phyloP scores from a whole-genome alignment of 2,797 vertebrate genomes.

The Enteromius thamalakanensis region DNA sequence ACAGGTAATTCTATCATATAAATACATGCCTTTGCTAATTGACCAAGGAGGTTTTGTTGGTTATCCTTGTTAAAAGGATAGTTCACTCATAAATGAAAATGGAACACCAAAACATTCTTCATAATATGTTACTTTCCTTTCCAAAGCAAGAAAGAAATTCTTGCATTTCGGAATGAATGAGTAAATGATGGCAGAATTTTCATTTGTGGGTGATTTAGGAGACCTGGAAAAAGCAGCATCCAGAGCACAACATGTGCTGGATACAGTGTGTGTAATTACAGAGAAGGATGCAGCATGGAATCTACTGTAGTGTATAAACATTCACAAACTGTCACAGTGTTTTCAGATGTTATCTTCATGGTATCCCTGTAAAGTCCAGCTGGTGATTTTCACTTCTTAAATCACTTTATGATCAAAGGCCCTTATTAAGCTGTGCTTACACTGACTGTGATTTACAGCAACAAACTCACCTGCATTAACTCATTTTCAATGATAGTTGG shows the following conservation, averaged over 20 bases:
- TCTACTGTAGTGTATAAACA: constrained; percentile 32
- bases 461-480: background rate
- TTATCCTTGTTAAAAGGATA: background rate
- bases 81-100: background rate
- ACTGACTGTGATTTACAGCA: constrained; percentile 27
- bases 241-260: background rate
- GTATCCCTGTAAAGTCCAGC: constrained; percentile 29
- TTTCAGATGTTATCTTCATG: constrained; percentile 38
- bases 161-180: background rate
- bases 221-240: background rate
- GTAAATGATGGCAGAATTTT: background rate
- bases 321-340: constrained; percentile 15
- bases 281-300: background rate
- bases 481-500: background rate
- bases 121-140: background rate
- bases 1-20: constrained; percentile 77
- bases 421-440: constrained; percentile 14
- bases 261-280: constrained; percentile 6
- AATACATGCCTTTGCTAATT: background rate
- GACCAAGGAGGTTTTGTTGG: background rate
- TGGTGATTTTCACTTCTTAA: constrained; percentile 47
- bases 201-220: background rate
- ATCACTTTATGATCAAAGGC: constrained; percentile 44
- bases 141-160: background rate
- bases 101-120: background rate